Evolutionary conservation across 2,113 vertebrate genomes (phyloP).

Genomic region (Ascaphus truei): DNA sequence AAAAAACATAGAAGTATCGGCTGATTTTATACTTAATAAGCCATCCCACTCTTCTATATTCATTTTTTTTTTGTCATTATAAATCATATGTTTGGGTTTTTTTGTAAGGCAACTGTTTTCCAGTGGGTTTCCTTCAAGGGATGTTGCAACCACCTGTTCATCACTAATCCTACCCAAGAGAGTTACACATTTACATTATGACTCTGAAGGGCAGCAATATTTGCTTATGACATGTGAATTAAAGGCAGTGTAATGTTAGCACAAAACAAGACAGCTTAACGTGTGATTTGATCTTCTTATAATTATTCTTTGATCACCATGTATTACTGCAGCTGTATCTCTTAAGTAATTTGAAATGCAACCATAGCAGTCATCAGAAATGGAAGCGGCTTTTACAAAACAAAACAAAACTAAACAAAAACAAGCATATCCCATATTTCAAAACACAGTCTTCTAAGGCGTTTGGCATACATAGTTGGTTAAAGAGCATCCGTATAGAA

Average conservation of each 20-base stretch:
- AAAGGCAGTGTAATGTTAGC: neutral
- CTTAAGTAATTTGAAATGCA: constrained; percentile 7
- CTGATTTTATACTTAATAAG: constrained; percentile 15
- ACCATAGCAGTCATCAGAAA: neutral
- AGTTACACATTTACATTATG: neutral
- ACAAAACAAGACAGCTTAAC: too few relatives aligned
- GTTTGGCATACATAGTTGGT: too few relatives aligned
- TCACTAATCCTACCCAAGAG: constrained; percentile 29
- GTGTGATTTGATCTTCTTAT: neutral
- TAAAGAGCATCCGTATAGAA: too few relatives aligned
- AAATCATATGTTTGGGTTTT: constrained; percentile 31
- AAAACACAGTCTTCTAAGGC: too few relatives aligned
- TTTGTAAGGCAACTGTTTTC: constrained; percentile 21
- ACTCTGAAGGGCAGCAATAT: neutral
- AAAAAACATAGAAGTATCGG: constrained; percentile 18
- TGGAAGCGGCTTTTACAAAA: too few relatives aligned
- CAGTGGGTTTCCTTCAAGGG: neutral
- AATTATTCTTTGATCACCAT: constrained; percentile 22
- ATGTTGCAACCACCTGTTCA: constrained; percentile 23
- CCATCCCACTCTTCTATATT: neutral
- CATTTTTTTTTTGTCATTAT: constrained; percentile 13
- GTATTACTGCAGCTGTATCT: neutral
- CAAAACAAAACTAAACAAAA: too few relatives aligned
- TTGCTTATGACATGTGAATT: constrained; percentile 2
- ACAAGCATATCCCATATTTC: too few relatives aligned